These are phyloP conservation scores for Xenopus laevis DNA, from an alignment of 2,113 vertebrate genomes.

Conservation along the genomic window DNA sequence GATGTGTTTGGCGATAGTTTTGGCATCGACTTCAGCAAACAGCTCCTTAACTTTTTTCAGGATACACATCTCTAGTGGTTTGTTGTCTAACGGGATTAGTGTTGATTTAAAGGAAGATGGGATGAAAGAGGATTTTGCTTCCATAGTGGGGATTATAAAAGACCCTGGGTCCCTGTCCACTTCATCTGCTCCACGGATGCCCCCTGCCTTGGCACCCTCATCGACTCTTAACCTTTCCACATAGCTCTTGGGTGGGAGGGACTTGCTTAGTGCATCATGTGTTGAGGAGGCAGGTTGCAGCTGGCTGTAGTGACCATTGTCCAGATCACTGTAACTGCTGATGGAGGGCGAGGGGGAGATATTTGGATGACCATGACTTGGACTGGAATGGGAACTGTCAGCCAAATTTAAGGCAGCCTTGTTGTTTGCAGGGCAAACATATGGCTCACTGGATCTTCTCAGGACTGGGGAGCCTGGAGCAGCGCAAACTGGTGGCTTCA, in stretches of 20 bases:
- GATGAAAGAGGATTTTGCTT: conserved; percentile 81
- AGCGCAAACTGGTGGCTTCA: conserved; percentile 53
- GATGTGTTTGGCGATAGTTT: conserved; percentile 86
- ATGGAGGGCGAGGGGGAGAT: conserved; percentile 67
- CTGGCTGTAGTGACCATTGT: conserved; percentile 86
- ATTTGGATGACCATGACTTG: conserved; percentile 65
- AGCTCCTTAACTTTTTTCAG: conserved; percentile 94
- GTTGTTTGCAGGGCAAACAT: conserved; percentile 74
- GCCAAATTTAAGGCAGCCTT: conserved; percentile 66
- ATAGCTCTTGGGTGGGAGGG: conserved; percentile 74
- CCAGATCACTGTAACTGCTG: conserved; percentile 69
- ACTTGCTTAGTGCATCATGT: conserved; percentile 53
- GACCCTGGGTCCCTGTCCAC: conserved; percentile 48
- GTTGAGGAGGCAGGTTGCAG: conserved; percentile 67
- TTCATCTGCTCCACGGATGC: conserved; percentile 48
- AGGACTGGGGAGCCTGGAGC: conserved; percentile 77
- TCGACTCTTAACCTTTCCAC: conserved; percentile 71
- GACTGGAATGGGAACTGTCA: conserved; percentile 67
- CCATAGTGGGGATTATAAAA: conserved; percentile 73
- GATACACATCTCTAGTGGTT: conserved; percentile 89
- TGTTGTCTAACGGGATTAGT: conserved; percentile 87
- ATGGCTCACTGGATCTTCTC: conserved; percentile 87
- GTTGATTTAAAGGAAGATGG: conserved; percentile 77
- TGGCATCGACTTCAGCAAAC: conserved; percentile 85
- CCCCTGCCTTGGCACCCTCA: conserved; percentile 57